Base-by-base conservation (phyloP, 2,797 vertebrate genomes). In the Fratercula arctica region DNA sequence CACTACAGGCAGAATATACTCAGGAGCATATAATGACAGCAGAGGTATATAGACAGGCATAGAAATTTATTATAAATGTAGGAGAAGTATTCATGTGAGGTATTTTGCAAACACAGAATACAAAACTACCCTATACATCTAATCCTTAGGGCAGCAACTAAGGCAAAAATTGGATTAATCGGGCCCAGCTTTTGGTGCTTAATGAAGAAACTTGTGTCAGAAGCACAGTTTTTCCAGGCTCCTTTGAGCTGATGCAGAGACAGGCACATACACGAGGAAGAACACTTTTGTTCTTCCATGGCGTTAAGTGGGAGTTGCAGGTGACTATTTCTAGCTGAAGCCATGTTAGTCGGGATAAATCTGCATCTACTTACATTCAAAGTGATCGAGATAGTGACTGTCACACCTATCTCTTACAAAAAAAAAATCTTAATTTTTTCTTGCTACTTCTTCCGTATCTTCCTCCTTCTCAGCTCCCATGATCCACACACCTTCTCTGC, bases 271-370 rank as follows among this genome's bases (percentile, higher is more conserved):
- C 68, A 82, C 76, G 78, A 66, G 11, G 45, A 85, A 76, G 59
- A 80, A 57, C 66, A 57, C n/a, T 46, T 72, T 46, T 80, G 39
- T 73, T 85, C 84, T 85, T 46, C 57, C 33, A 20, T 59, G 33
- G 67, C 59, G 86, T 73, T 73, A 73, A 85, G 56, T 85, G 73
- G 79, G 90, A 96, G 84, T 46, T 79, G 70, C 31, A 23, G 70
- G 51, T 85, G 70, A 87, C 73, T 91, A 63, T 69, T 93, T 92
- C 83, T 59, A 87, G 37, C 37, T 94, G 80, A 78, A 76, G 67
- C 76, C 83, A 84, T 60, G 61, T 29, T 63, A 72, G 37, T 69
- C 10, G 4, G 57, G 72, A 83, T 85, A 91, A 78, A 83, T 80
- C 74, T 83, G 77, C 50, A 85, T 37, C 4, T 8, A 50, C 61